Base-by-base conservation (phyloP, 2,113 vertebrate species). In the Leptosomus discolor region DNA sequence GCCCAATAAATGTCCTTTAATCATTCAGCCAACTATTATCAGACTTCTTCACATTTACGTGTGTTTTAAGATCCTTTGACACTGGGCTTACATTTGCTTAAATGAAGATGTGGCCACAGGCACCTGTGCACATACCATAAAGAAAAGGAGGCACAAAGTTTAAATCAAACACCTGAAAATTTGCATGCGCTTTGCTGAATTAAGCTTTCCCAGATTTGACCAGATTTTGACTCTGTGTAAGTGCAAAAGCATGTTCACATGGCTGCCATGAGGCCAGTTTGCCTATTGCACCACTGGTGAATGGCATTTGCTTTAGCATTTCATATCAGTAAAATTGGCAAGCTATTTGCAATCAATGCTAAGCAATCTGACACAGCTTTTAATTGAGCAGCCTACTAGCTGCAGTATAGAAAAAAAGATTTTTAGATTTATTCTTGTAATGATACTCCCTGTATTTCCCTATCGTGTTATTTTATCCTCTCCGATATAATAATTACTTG, bases 331-430 rank as follows among this genome's bases (percentile, higher is more conserved):
- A 84, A 45, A 96, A 92, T 90, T 92, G 89, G 71, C 80, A 91
- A 88, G 69, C 73, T 91, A 63, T 93, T 94, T 97, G 76, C 96
- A 95, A 84, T 97, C 92, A 96, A 85, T 96, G 93, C 37, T 69
- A 92, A 94, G 53, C 57, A 90, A 57, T 91, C 79, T 85, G 91
- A 95, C 83, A 90, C 43, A 80, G 65, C 39, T 91, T 94, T 89
- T 97, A 95, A 96, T 87, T 94, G 86, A 96, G 90, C 39, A 77
- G 64, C 63, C 74, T 96, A 32, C 23, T 94, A 58, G 37, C 21
- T 54, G 61, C 43, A 51, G 45, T 27, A 58, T 41, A 94, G n/a
- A n/a, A 77, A 92, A 93, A 83, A 85, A 61, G 34, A 50, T 84
- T 92, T 96, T 73, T 54, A 48, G 46, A 45, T 76, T 74, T 80